Evolutionary conservation across 1,140 invertebrate genomes (phyloP).

Genomic region (Streblospio benedicti): DNA sequence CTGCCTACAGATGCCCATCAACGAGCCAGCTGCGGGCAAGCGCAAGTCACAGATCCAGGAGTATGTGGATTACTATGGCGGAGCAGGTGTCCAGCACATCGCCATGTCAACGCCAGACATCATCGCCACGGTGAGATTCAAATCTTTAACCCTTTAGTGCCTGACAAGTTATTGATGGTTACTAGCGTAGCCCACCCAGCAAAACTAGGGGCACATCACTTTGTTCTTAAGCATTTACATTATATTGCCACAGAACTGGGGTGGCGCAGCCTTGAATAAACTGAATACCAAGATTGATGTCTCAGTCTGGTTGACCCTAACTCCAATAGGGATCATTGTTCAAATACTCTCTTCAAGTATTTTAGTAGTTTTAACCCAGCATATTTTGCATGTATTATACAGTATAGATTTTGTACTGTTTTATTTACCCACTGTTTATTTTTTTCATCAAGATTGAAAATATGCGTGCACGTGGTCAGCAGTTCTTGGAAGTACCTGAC

Average conservation of each 20-base stretch:
- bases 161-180: neutral
- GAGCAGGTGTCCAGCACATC: conserved; percentile 95
- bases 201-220: too few species aligned
- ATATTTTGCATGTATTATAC: neutral
- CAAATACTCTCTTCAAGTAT: too few species aligned
- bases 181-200: too few species aligned
- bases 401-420: too few species aligned
- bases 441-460: conserved; percentile 72
- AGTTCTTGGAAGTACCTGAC: conserved; percentile 83
- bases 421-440: too few species aligned
- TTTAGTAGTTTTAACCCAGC: neutral
- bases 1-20: conserved; percentile 94
- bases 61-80: conserved; percentile 96
- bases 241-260: too few species aligned
- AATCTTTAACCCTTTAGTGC: neutral
- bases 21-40: conserved; percentile 92
- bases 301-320: too few species aligned
- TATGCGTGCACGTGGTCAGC: conserved; percentile 70
- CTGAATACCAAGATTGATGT: too few species aligned
- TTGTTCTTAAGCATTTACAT: too few species aligned
- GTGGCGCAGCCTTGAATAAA: too few species aligned
- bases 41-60: conserved; percentile 96
- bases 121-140: conserved; percentile 67
- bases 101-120: conserved; percentile 91
- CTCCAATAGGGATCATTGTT: too few species aligned